phyloP scores from a whole-genome alignment of 2,888 invertebrate genomes.

The Lucinisca nassula region DNA sequence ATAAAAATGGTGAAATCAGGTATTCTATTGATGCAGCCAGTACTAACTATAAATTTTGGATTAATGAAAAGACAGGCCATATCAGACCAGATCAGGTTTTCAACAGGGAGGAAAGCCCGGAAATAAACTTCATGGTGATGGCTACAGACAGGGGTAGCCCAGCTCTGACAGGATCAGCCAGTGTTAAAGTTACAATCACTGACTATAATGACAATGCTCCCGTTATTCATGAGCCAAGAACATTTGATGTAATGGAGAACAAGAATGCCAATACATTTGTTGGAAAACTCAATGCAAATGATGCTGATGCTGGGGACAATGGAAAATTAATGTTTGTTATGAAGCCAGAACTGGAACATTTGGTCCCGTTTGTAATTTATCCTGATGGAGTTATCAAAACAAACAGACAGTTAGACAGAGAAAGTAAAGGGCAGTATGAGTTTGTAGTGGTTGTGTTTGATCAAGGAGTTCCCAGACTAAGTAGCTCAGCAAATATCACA shows the following conservation, averaged over 20 bases:
- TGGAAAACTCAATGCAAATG: constrained; percentile 96
- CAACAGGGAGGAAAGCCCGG: constrained; percentile 95
- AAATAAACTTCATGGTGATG: constrained; percentile 96
- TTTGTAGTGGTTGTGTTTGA: constrained; percentile 71
- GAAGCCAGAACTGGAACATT: constrained; percentile 56
- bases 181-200: constrained; percentile 93
- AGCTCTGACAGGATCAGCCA: constrained; percentile 92
- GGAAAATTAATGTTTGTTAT: constrained; percentile 89
- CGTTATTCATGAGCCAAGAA: constrained; percentile 96
- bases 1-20: constrained; percentile 72
- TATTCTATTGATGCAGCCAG: constrained; percentile 89
- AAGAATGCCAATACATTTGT: constrained; percentile 96
- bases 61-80: constrained; percentile 95
- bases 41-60: constrained; percentile 94
- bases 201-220: constrained; percentile 99
- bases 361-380: constrained; percentile 71
- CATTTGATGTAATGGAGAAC: constrained; percentile 96
- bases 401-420: constrained; percentile 68
- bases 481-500: constrained; percentile 63
- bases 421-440: constrained; percentile 63
- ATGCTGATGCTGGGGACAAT: constrained; percentile 96
- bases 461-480: constrained; percentile 67
- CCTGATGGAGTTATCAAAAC: constrained; percentile 74
- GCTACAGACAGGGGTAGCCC: constrained; percentile 92
- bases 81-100: constrained; percentile 95